phyloP scores from a whole-genome alignment of 2,888 invertebrate genomes.

The Dorcus hopei region DNA sequence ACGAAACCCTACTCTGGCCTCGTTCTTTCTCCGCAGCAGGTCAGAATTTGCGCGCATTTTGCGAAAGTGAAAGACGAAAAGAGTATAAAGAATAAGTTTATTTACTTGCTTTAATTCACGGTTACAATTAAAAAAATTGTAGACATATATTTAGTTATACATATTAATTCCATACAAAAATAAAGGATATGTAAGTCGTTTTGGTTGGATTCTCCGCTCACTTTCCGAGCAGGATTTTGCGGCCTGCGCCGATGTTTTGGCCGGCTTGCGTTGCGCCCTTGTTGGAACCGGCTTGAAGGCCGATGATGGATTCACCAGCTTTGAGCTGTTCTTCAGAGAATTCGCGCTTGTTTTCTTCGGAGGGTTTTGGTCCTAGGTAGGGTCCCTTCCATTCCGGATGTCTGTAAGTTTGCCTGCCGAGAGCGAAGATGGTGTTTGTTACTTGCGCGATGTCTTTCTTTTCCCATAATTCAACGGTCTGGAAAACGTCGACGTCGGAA shows the following conservation, averaged over 20 bases:
- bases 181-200: too few relatives aligned
- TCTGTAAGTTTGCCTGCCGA: conserved; percentile 85
- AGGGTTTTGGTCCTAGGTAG: conserved; percentile 88
- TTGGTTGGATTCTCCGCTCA: conserved; percentile 39
- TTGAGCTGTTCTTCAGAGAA: conserved; percentile 89
- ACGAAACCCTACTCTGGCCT: background rate
- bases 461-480: conserved; percentile 95
- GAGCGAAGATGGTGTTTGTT: conserved; percentile 78
- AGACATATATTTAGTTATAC: conserved; percentile 6
- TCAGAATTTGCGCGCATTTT: background rate
- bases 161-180: background rate
- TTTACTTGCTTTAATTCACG: background rate
- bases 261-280: conserved; percentile 94
- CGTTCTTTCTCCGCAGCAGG: background rate
- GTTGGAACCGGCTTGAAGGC: conserved; percentile 94
- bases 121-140: conserved; percentile 7
- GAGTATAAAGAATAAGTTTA: conserved; percentile 3
- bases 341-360: conserved; percentile 91
- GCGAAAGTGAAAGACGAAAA: conserved; percentile 1
- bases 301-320: conserved; percentile 86
- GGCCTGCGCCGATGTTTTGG: conserved; percentile 82
- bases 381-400: conserved; percentile 85
- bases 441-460: conserved; percentile 87
- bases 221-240: conserved; percentile 89
- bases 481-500: conserved; percentile 87